Evolutionary conservation across 2,113 vertebrate species (phyloP).

Genomic region (Stegostoma tigrinum): DNA sequence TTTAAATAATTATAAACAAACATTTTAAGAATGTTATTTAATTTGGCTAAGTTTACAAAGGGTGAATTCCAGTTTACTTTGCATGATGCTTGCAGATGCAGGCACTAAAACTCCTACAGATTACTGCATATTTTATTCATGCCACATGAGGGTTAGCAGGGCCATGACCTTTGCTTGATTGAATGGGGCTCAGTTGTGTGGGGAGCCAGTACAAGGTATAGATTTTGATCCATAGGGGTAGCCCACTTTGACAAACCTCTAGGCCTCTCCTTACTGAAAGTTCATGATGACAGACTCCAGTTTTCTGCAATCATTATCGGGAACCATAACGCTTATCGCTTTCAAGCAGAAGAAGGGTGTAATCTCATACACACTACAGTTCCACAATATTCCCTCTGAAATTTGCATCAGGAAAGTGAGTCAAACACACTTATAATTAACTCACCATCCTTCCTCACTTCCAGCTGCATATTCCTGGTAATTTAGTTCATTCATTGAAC

Average conservation of each 20-base stretch:
- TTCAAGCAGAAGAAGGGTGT: not conserved
- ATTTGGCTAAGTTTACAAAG: not conserved
- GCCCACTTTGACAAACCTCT: not conserved
- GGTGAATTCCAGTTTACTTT: not conserved
- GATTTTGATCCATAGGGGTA: not conserved
- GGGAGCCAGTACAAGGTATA: not conserved
- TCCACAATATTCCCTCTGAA: not conserved
- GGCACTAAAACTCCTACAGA: not conserved
- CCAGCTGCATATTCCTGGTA: not conserved
- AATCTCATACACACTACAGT: not conserved
- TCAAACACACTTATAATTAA: not conserved
- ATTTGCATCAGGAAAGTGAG: not conserved
- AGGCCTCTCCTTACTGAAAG: not conserved
- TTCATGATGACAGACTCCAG: not conserved
- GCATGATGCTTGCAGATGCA: not conserved
- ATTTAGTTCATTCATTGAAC: not conserved
- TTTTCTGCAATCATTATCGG: not conserved
- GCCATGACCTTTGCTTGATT: not conserved
- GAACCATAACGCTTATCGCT: not conserved
- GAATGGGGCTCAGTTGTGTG: not conserved
- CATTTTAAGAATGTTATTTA: not conserved
- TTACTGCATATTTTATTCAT: not conserved
- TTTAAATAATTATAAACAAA: not conserved
- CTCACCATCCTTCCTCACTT: not conserved
- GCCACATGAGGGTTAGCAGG: not conserved